Base-by-base conservation (phyloP, 1,140 invertebrate species). In the Drosophila insularis region DNA sequence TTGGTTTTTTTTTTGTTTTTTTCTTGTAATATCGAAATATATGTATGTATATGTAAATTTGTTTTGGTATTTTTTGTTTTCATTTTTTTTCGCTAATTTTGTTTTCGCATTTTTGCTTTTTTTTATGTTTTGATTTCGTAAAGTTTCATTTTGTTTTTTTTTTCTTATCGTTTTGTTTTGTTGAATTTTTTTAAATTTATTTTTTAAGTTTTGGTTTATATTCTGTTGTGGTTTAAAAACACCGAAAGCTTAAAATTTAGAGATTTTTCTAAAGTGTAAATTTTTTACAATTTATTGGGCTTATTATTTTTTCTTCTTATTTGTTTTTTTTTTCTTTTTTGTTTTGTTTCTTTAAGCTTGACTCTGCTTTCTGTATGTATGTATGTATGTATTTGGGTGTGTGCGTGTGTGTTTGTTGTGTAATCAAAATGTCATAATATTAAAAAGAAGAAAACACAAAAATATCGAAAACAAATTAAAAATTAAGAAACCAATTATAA, bases 241-340 rank as follows among this genome's bases (percentile, higher is more conserved):
- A 91, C 90, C 90, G 79, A 91, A 91, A 91, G 90, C 90, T 91
- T 91, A 91, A 84, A 91, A 90, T 91, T 91, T 91, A 91, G 89
- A 89, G 79, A 86, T 86, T 87, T 84, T 76, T 80, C 86, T 90
- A 90, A 90, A 86, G 80, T 89, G 86, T 89, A 85, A 85, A 89
- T 65, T 86, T 89, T 90, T 90, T 89, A 86, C 86, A 90, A 81
- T 90, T 81, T 79, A 63, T 27, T 50, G 43, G 17, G 17, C 17
- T 50, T 50, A 50, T 65, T 63, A 63, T 56, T 71, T 66, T 59
- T 27, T 74, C 11, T 56, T 58, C 2, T 61, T 56, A 5, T 37
- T 61, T 79, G n/a, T n/a, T n/a, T n/a, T n/a, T n/a, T 69, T 62
- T 21, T 64, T 63, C 54, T 67, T 70, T 67, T 61, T 31, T 73